These are phyloP conservation scores for Silurus asotus DNA, from an alignment of 2,113 vertebrate species.

Conservation along the genomic window DNA sequence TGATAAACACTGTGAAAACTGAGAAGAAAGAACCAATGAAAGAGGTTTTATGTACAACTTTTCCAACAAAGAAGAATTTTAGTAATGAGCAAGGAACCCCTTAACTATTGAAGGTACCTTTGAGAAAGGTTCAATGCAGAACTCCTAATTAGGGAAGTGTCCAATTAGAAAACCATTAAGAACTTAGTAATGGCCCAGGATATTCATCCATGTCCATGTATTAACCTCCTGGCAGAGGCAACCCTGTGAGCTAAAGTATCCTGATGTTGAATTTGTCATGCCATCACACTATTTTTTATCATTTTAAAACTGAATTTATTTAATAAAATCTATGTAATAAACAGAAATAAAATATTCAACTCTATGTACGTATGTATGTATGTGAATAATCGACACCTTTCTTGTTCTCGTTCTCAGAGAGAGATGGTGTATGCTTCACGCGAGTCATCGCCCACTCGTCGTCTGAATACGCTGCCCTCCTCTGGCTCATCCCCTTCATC, in stretches of 20 bases:
- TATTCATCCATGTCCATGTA: neutral
- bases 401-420: slow-evolving; percentile 74
- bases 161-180: too few species aligned
- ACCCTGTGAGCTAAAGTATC: neutral
- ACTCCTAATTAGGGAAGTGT: too few species aligned
- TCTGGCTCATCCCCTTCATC: slow-evolving; percentile 72
- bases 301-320: neutral
- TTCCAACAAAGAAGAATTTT: too few species aligned
- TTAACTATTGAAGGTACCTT: too few species aligned
- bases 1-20: too few species aligned
- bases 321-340: neutral
- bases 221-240: neutral
- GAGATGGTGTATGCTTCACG: slow-evolving; percentile 95
- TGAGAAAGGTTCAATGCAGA: too few species aligned
- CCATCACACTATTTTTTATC: neutral
- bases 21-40: too few species aligned
- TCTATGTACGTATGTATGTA: neutral
- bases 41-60: too few species aligned
- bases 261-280: neutral
- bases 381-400: neutral
- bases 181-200: neutral
- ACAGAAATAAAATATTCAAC: too few species aligned
- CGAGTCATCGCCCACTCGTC: slow-evolving; percentile 93
- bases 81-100: too few species aligned
- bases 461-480: slow-evolving; percentile 89